Base-by-base conservation (phyloP, 2,888 invertebrate species). In the Stegana nigrithorax region DNA sequence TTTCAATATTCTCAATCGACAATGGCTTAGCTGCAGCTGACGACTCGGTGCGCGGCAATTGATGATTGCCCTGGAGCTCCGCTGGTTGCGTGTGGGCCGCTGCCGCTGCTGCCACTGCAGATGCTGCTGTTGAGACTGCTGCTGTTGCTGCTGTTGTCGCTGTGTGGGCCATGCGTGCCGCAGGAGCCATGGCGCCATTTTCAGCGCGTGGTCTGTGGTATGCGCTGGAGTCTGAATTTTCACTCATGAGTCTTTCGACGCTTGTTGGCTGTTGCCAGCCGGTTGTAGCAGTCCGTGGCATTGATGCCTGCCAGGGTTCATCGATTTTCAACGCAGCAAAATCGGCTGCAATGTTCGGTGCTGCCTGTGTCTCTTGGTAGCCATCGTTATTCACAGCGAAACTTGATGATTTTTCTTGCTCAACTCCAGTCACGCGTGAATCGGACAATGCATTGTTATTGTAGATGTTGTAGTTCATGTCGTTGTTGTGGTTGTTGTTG, bases 1-100 rank as follows among this genome's bases (percentile, higher is more conserved):
- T 84, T 80, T 85, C 85, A 75, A 85, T 85, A 72, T 82, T 84
- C 77, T 85, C 85, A 68, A 85, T 82, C 63, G 85, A 83, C 72
- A 85, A 72, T 62, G 80, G 73, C 55, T 75, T 62, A 63, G 69
- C 74, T 45, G 36, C 17, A n/a, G 47, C 17, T n/a, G 39, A n/a
- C 39, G 14, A 36, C 36, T n/a, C 45, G 12, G 26, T n/a, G 47
- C 29, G 25, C 61, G 80, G 73, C 80, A 80, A 78, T 77, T 77
- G 76, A 80, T 76, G 80, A 76, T 77, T 66, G 63, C 73, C 69
- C 51, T 10, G 71, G 60, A 80, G 78, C 74, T 76, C 80, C 75
- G 80, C 75, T 75, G 80, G 26, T 59, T 42, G 7, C 32, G 17
- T 21, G 21, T 14, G n/a, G 10, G 25, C 14, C 14, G 21, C 26